Evolutionary conservation across 2,797 vertebrate genomes (phyloP), one percentile per base, ranked within the genome.

Genomic region (Leptatherina wallacei): DNA sequence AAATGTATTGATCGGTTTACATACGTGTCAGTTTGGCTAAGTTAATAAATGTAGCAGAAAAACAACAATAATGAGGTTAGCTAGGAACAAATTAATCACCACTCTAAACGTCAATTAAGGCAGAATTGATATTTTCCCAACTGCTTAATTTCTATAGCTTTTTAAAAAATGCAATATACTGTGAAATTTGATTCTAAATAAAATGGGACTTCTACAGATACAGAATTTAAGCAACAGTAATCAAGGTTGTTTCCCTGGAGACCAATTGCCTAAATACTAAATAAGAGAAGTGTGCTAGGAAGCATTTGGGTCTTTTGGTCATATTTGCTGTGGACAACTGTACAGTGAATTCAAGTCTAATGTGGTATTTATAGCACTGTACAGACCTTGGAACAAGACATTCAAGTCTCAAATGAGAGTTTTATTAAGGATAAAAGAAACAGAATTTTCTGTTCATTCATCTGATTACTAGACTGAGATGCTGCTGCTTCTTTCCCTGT

Each of bases 21-120:
- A 73, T 72, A 54, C 72, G 70, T 57, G 36, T 69, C 56, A 51
- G 35, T 75, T 77, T 42, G 38, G 64, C 32, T 73, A 71, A 82
- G 79, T 60, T 71, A 81, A 80, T 57, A 79, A 60, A 74, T 55
- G 52, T 58, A 65, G 16, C 56, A 40, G 42, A 13, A 62, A 56
- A 73, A 51, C 75, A 69, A 61, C 29, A 59, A 14, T 0, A 38
- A 6, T 40, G 40, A 78, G 27, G 35, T 11, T 32, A 62, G 5
- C n/a, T 33, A 10, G 20, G 10, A 29, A 14, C 27, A 29, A 13
- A 54, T 11, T 52, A 60, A 9, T 77, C 38, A 69, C 11, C 10
- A 38, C 11, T 38, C 36, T 40, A 40, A 40, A 14, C 11, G 38
- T 42, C 27, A 54, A 11, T 35, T 30, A n/a, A 7, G 1, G 10